Evolutionary conservation across 2,113 vertebrate species (phyloP), one percentile per base, ranked within the genome.

Genomic region (Nerophis lumbriciformis): DNA sequence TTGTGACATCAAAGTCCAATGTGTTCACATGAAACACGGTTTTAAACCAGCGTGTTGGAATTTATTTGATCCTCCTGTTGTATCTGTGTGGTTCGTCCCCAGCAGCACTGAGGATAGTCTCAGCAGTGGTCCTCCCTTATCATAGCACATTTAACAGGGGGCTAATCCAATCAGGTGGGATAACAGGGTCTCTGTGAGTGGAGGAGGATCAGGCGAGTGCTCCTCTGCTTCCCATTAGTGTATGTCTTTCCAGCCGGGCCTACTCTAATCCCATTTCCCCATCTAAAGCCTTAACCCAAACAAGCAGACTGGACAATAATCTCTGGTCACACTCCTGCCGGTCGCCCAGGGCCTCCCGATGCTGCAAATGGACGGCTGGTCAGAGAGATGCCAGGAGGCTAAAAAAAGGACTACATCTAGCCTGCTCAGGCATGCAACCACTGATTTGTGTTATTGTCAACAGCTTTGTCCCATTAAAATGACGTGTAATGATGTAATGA

Each of bases 271-370:
- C 88, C 87, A 90, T 88, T 90, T 90, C 86, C 88, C 80, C 87
- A 87, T 86, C 85, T 87, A 87, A 90, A 90, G 86, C 88, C 83
- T 84, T 84, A 90, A 88, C 87, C 85, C 85, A 90, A 89, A 90
- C 86, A 90, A 87, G 83, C 84, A 80, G 79, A 72, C 84, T 80
- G 84, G 86, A 87, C 87, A 86, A 85, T 88, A 88, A 89, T 90
- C 86, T 88, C 78, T 49, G 81, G 85, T 88, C 83, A 87, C 87
- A 88, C 83, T 87, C 86, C 77, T 81, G 82, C 76, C 71, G 72
- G 72, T 73, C 2, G 76, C 78, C 87, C 70, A 57, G 59, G 78
- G 83, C 78, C 78, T 80, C 72, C 80, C 72, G 72, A 83, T 78
- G 78, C 83, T 65, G 75, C 81, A 82, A 84, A 86, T 85, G 76